Conservation (phyloP, 2,113 vertebrate genomes). For the Paratilapia polleni region DNA sequence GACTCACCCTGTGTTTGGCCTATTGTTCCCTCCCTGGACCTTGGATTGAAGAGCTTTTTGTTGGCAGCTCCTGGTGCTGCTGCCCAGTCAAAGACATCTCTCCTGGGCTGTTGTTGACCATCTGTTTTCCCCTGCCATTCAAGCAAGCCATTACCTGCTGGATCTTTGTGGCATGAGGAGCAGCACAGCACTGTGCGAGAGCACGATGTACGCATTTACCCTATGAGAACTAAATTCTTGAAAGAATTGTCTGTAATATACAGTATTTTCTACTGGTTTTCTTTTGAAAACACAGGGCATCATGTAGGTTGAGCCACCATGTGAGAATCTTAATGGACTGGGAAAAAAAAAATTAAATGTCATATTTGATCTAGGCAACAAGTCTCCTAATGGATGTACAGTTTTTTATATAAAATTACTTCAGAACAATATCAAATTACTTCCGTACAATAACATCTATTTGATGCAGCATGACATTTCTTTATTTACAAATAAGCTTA, state of each 20-base stretch:
- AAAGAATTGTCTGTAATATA: neutral
- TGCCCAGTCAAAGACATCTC: slow-evolving; percentile 55
- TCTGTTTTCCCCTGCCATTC: slow-evolving; percentile 60
- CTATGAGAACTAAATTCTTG: neutral
- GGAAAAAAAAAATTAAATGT: neutral
- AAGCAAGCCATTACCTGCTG: slow-evolving; percentile 36
- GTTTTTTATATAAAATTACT: neutral
- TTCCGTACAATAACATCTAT: neutral
- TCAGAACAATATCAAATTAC: neutral
- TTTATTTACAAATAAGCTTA: neutral
- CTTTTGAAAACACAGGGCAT: neutral
- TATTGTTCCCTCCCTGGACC: slow-evolving; percentile 60
- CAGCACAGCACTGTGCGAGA: neutral
- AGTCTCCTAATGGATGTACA: neutral
- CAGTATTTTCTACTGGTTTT: neutral
- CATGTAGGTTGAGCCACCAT: neutral
- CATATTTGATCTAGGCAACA: neutral
- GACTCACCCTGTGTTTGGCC: slow-evolving; percentile 58
- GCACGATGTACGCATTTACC: neutral
- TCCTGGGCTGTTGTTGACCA: slow-evolving; percentile 64
- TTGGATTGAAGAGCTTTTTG: slow-evolving; percentile 65
- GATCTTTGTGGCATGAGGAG: slow-evolving; percentile 16
- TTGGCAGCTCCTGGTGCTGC: slow-evolving; percentile 63
- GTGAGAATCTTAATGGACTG: neutral
- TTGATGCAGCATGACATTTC: neutral